A percentile compares a stretch with the other conserved stretches of the same genome.
Evolutionary conservation across 2,797 vertebrate species (phyloP).

Genomic region (Melanotaenia parkinsoni): DNA sequence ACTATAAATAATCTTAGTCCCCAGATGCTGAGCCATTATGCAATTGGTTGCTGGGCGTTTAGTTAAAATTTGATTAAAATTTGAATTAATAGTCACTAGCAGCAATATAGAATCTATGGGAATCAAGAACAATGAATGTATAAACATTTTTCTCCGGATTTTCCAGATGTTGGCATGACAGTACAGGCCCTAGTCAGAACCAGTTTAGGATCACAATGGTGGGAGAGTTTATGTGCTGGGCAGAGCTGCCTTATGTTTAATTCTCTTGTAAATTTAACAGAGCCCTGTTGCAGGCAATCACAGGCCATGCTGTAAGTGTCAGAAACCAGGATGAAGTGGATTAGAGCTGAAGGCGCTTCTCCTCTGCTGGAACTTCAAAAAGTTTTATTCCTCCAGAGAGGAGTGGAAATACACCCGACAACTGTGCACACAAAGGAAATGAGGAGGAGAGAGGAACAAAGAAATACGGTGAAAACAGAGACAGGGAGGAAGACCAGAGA

Average conservation of each 20-base stretch:
- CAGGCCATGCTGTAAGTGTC: slow-evolving; percentile 56
- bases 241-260: slow-evolving; percentile 41
- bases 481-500: slow-evolving; percentile 23
- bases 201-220: slow-evolving; percentile 11
- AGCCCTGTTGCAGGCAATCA: slow-evolving; percentile 39
- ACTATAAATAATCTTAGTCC: background rate
- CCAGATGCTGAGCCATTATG: background rate
- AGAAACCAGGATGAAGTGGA: slow-evolving; percentile 61
- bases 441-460: slow-evolving; percentile 42
- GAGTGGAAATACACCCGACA: slow-evolving; percentile 42
- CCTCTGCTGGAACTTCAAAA: slow-evolving; percentile 67
- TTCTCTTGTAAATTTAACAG: slow-evolving; percentile 46
- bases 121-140: slow-evolving; percentile 6
- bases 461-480: slow-evolving; percentile 38
- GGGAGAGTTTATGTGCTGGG: slow-evolving; percentile 12
- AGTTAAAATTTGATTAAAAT: background rate
- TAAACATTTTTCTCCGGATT: background rate
- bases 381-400: slow-evolving; percentile 64
- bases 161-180: background rate
- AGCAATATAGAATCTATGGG: background rate
- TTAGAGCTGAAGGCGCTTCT: slow-evolving; percentile 65
- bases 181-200: background rate
- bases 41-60: background rate
- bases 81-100: background rate
- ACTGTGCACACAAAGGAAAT: slow-evolving; percentile 47